Evolutionary conservation across 2,888 invertebrate species (phyloP).

Genomic region (Caenorhabditis parvicauda): DNA sequence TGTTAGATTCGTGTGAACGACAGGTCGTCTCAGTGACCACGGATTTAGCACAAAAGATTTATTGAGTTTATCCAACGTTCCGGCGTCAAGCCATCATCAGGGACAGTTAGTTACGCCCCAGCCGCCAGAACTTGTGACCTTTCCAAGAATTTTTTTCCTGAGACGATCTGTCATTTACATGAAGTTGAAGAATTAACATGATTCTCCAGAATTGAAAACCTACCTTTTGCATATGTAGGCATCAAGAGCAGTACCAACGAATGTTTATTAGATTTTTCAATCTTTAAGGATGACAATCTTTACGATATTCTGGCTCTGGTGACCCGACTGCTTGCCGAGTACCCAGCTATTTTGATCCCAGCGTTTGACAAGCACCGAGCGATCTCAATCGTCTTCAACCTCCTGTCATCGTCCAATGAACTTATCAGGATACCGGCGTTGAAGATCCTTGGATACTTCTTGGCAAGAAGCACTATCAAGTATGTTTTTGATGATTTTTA

Average conservation of each 20-base stretch:
- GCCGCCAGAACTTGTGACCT: too few species aligned
- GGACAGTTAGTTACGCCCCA: too few species aligned
- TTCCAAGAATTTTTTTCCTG: too few species aligned
- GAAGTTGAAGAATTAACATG: not conserved
- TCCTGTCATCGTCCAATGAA: constrained; percentile 92
- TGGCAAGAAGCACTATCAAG: constrained; percentile 97
- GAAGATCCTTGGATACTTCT: constrained; percentile 92
- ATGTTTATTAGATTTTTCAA: not conserved
- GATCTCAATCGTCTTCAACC: constrained; percentile 90
- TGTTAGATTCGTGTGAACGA: too few species aligned
- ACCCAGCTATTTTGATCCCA: constrained; percentile 86
- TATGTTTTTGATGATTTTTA: constrained; percentile 67
- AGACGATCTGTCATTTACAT: too few species aligned
- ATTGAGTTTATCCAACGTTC: too few species aligned
- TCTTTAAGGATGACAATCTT: constrained; percentile 84
- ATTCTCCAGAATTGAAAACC: not conserved
- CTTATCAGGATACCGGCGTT: constrained; percentile 90
- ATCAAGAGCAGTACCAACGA: not conserved
- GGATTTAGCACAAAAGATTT: too few species aligned
- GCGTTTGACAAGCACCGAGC: constrained; percentile 78
- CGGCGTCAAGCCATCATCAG: too few species aligned
- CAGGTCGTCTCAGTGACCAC: too few species aligned
- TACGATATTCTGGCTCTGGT: constrained; percentile 96
- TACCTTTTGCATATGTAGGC: too few species aligned
- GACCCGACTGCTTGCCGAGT: constrained; percentile 94